Conservation (phyloP, 1,140 invertebrate species). For the Planococcus citri region DNA sequence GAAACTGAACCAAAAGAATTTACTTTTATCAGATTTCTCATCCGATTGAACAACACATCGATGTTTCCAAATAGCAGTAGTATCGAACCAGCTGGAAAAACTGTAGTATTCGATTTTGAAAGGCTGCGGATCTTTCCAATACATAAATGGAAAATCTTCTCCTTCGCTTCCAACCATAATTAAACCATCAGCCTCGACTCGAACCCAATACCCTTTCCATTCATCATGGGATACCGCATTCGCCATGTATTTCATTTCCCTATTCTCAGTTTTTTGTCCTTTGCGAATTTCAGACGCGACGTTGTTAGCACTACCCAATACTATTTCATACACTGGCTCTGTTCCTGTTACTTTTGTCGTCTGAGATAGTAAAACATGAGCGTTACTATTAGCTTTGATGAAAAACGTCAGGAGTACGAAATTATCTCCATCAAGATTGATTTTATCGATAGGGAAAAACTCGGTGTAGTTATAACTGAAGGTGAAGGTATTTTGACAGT, state of each 20-base stretch:
- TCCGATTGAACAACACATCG: too few species aligned
- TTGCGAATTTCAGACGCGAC: slow-evolving; percentile 44
- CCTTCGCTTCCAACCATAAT: slow-evolving; percentile 43
- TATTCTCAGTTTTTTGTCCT: slow-evolving; percentile 37
- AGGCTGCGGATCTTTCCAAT: slow-evolving; percentile 40
- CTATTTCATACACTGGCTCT: slow-evolving; percentile 43
- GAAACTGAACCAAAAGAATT: too few species aligned
- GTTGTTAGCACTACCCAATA: slow-evolving; percentile 47
- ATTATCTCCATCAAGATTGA: too few species aligned
- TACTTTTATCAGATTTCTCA: too few species aligned
- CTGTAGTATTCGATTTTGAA: slow-evolving; percentile 42
- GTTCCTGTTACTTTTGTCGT: too few species aligned
- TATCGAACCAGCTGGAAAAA: slow-evolving; percentile 40
- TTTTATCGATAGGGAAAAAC: too few species aligned
- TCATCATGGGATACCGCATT: slow-evolving; percentile 30
- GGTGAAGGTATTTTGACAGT: too few species aligned
- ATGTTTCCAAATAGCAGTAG: too few species aligned
- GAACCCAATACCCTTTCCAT: slow-evolving; percentile 40
- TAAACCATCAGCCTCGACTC: slow-evolving; percentile 35
- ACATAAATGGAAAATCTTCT: slow-evolving; percentile 38
- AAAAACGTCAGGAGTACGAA: too few species aligned
- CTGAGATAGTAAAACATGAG: too few species aligned
- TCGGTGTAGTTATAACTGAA: too few species aligned
- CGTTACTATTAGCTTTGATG: too few species aligned
- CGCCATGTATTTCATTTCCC: slow-evolving; percentile 32